phyloP scores from a whole-genome alignment of 2,797 vertebrate species.

The Eulemur coronatus region DNA sequence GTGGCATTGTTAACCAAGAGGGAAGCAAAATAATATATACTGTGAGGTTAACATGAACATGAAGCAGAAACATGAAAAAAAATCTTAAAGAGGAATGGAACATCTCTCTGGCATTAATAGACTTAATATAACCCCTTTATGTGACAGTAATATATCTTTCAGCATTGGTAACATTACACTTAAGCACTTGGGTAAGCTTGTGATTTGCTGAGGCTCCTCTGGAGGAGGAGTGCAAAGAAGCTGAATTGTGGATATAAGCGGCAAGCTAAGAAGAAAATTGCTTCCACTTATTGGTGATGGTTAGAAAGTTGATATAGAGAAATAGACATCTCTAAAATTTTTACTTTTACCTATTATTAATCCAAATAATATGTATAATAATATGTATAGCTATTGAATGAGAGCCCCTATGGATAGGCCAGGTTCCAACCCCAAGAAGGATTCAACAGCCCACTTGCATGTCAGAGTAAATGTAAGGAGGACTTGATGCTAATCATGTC shows the following conservation, averaged over 20 bases:
- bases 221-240: not conserved
- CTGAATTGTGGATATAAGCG: not conserved
- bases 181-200: not conserved
- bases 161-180: not conserved
- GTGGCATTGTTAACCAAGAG: not conserved
- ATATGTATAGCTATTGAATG: not conserved
- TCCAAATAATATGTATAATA: not conserved
- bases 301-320: not conserved
- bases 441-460: not conserved
- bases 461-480: not conserved
- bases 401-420: not conserved
- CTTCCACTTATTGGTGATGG: not conserved
- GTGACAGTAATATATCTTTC: not conserved
- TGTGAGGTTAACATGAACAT: not conserved
- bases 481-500: not conserved
- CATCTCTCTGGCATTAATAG: not conserved
- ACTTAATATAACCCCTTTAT: conserved; percentile 2
- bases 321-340: not conserved
- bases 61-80: not conserved
- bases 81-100: conserved; percentile 31
- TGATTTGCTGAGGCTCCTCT: not conserved
- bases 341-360: not conserved
- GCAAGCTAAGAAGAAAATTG: not conserved
- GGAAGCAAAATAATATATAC: not conserved
- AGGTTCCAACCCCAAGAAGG: not conserved